Percentiles rank a stretch among this genome's conserved stretches.
Conservation (phyloP, 1,140 invertebrate genomes). For the Palaemon carinicauda region DNA sequence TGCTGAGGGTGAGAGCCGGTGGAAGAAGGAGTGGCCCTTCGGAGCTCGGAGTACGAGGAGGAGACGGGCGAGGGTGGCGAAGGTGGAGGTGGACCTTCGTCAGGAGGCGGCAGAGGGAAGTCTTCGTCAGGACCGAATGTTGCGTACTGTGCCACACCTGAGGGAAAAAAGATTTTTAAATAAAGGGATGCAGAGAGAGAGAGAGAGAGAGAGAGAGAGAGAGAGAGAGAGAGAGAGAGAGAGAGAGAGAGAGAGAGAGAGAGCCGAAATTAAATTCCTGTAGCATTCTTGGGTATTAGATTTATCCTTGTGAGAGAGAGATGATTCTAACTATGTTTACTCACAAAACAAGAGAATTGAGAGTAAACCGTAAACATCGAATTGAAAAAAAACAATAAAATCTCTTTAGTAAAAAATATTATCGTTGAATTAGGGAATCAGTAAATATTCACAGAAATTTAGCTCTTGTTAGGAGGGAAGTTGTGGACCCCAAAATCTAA, state of each 20-base stretch:
- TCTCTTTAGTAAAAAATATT: too few relatives aligned
- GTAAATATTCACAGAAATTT: too few relatives aligned
- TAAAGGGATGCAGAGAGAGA: background rate
- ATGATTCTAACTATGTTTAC: too few relatives aligned
- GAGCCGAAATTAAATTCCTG: background rate
- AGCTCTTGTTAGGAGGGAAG: too few relatives aligned
- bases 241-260: conserved; percentile 35
- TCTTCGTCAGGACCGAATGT: conserved; percentile 44
- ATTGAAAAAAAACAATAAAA: too few relatives aligned
- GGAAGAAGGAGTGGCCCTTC: conserved; percentile 26
- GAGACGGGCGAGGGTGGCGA: conserved; percentile 42
- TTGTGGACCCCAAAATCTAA: too few relatives aligned
- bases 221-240: conserved; percentile 28
- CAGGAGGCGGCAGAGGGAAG: conserved; percentile 45
- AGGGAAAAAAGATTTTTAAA: background rate
- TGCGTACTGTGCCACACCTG: conserved; percentile 41
- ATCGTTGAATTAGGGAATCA: background rate
- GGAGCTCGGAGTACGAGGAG: conserved; percentile 43
- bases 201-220: background rate
- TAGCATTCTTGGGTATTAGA: too few relatives aligned
- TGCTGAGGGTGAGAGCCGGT: background rate
- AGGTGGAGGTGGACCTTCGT: conserved; percentile 36
- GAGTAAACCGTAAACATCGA: background rate
- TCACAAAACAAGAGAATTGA: background rate
- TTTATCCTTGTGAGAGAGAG: too few relatives aligned